phyloP scores from a whole-genome alignment of 1,140 invertebrate species.

The Octopus sinensis region DNA sequence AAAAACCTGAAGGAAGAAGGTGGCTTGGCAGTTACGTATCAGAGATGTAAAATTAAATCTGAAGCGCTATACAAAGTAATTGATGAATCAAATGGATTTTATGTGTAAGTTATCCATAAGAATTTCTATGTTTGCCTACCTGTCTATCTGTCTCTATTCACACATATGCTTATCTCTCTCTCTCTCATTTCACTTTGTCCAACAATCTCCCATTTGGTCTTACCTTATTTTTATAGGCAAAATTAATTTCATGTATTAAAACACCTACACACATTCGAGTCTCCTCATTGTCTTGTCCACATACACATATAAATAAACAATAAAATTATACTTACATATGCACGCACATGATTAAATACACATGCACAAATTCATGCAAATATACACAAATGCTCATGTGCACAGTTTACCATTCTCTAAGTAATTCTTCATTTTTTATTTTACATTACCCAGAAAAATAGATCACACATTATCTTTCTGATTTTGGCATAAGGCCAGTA shows the following conservation, averaged over 20 bases:
- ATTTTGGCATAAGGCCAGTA: too few relatives aligned
- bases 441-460: too few relatives aligned
- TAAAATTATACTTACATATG: too few relatives aligned
- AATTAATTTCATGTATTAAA: neutral
- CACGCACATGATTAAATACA: too few relatives aligned
- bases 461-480: too few relatives aligned
- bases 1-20: conserved; percentile 87
- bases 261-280: neutral
- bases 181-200: neutral
- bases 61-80: conserved; percentile 79
- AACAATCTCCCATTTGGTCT: neutral
- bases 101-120: conserved; percentile 64
- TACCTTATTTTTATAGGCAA: neutral
- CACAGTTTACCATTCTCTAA: too few relatives aligned
- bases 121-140: neutral
- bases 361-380: too few relatives aligned
- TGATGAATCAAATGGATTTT: conserved; percentile 84
- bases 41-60: conserved; percentile 68
- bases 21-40: conserved; percentile 80
- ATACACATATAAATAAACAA: too few relatives aligned
- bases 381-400: too few relatives aligned
- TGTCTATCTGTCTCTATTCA: neutral
- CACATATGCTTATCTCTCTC: neutral
- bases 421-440: too few relatives aligned
- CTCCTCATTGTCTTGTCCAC: neutral